Conservation (phyloP, 1,140 invertebrate genomes). For the Aphaenogaster floridana region DNA sequence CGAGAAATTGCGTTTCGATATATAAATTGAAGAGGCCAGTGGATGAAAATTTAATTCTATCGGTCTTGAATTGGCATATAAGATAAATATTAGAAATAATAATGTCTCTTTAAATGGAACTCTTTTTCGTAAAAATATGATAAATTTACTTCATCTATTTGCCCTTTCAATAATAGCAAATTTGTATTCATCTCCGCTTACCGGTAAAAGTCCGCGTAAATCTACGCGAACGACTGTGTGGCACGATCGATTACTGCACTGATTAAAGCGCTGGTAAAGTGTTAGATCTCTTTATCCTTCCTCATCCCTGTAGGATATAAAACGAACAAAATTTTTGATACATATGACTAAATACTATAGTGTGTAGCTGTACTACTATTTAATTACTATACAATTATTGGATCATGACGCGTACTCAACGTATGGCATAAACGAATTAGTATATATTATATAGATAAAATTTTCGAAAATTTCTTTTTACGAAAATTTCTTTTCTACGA, state of each 20-base stretch:
- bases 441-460: slow-evolving; percentile 15
- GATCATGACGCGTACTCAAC: not conserved
- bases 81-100: not conserved
- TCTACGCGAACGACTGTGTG: not conserved
- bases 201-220: not conserved
- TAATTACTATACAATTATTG: slow-evolving; percentile 2
- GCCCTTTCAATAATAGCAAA: slow-evolving; percentile 11
- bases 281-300: not conserved
- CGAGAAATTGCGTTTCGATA: not conserved
- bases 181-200: slow-evolving; percentile 4
- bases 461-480: not conserved
- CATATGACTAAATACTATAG: not conserved
- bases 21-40: slow-evolving; percentile 24
- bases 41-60: slow-evolving; percentile 5
- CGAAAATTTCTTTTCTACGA: slow-evolving; percentile 2
- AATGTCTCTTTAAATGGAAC: not conserved
- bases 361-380: not conserved
- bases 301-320: not conserved
- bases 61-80: not conserved
- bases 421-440: not conserved
- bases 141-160: not conserved
- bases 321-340: slow-evolving; percentile 22
- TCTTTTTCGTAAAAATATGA: not conserved
- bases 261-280: slow-evolving; percentile 23
- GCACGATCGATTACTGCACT: slow-evolving; percentile 12